These are phyloP conservation scores for Epizoanthus fatuus DNA, from an alignment of 92 coral and sea anemone species.

Conservation along the genomic window DNA sequence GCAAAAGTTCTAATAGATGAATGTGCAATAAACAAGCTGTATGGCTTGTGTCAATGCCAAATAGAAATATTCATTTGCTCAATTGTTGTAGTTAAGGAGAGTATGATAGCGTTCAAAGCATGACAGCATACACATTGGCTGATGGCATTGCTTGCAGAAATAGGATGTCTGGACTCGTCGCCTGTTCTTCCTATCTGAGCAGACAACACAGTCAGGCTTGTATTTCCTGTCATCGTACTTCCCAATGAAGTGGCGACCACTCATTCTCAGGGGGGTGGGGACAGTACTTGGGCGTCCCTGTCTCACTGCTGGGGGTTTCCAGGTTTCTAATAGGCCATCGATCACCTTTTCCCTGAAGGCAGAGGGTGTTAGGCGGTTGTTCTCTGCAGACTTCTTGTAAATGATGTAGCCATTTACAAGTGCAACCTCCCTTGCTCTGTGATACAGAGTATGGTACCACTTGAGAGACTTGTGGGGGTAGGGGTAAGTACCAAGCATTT, in stretches of 20 bases:
- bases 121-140: neutral
- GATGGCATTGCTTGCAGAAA: neutral
- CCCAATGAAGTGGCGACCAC: neutral
- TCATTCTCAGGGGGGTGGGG: neutral
- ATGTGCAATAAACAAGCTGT: too few species aligned
- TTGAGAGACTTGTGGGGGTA: conserved; percentile 70
- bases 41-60: neutral
- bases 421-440: conserved; percentile 68
- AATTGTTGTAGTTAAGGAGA: too few species aligned
- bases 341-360: conserved; percentile 58
- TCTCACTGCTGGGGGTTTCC: neutral
- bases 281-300: neutral
- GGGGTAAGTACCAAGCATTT: conserved; percentile 59
- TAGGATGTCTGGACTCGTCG: neutral
- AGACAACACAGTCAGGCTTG: neutral
- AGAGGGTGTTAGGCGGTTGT: conserved; percentile 58
- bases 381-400: conserved; percentile 52
- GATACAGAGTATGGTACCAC: conserved; percentile 77
- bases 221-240: neutral
- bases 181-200: conserved; percentile 1
- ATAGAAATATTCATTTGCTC: neutral
- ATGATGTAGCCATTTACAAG: conserved; percentile 82
- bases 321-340: conserved; percentile 44
- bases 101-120: too few species aligned
- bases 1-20: neutral